Evolutionary conservation across 2,888 invertebrate genomes (phyloP).

Genomic region (Eupithecia subumbrata): DNA sequence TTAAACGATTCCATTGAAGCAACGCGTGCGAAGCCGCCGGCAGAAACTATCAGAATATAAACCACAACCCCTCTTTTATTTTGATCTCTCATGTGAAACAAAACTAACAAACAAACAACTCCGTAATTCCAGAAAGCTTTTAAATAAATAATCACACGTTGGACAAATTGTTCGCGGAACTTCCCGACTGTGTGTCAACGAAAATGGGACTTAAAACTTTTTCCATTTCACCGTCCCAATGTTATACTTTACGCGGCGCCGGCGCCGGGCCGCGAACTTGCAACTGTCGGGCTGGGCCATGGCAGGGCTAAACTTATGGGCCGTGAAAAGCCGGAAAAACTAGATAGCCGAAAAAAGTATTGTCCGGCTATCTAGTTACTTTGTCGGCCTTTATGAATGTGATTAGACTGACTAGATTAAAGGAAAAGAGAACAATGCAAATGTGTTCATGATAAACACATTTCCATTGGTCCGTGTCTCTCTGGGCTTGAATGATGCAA

Average conservation of each 20-base stretch:
- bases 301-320: not conserved
- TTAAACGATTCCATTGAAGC: not conserved
- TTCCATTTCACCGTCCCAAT: constrained; percentile 53
- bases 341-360: not conserved
- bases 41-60: not conserved
- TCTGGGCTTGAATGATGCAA: too few species aligned
- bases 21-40: not conserved
- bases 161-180: constrained; percentile 10
- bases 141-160: constrained; percentile 18
- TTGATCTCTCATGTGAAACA: not conserved
- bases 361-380: too few species aligned
- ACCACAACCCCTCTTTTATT: not conserved
- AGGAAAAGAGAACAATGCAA: too few species aligned
- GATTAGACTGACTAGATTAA: not conserved
- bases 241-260: constrained; percentile 43
- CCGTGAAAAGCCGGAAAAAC: not conserved
- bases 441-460: too few species aligned
- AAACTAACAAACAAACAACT: constrained; percentile 4
- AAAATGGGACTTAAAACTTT: constrained; percentile 48
- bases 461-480: too few species aligned
- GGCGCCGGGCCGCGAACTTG: constrained; percentile 41
- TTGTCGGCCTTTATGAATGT: not conserved
- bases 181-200: constrained; percentile 30
- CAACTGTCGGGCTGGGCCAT: constrained; percentile 34
- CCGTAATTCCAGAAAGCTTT: constrained; percentile 6